These are phyloP conservation scores for Idris sp. DNA, from an alignment of 1,140 invertebrate species.

Conservation along the genomic window DNA sequence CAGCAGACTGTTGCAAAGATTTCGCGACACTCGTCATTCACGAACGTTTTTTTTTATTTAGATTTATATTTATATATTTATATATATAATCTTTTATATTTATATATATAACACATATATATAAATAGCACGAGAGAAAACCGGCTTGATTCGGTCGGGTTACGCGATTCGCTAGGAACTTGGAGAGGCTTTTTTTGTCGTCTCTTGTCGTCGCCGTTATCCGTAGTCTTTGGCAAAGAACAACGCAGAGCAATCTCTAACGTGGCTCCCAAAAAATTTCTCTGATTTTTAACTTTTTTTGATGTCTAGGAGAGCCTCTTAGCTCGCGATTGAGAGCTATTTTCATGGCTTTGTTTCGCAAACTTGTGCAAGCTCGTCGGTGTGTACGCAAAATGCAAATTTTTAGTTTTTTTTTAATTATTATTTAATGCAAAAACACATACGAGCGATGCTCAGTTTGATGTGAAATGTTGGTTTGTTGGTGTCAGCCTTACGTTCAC, in stretches of 20 bases:
- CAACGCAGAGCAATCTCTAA: conserved; percentile 47
- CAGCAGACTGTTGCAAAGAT: no score
- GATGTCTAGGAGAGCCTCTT: conserved; percentile 41
- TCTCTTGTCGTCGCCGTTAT: conserved; percentile 53
- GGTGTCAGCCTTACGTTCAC: conserved; percentile 61
- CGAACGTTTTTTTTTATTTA: no score
- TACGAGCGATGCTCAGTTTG: background rate
- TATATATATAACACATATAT: conserved; percentile 54
- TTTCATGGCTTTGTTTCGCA: conserved; percentile 1
- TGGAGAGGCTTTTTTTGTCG: conserved; percentile 73
- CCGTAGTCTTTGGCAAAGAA: conserved; percentile 60
- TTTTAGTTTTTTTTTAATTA: no score
- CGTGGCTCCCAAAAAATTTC: conserved; percentile 17
- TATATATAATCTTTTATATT: conserved; percentile 39
- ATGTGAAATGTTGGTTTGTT: conserved; percentile 14
- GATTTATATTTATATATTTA: conserved; percentile 48
- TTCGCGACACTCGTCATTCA: no score
- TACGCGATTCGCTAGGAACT: conserved; percentile 75
- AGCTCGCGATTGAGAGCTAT: conserved; percentile 11
- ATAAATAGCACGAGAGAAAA: conserved; percentile 49
- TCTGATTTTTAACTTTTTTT: no score
- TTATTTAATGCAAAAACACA: background rate
- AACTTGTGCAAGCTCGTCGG: background rate
- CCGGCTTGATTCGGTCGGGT: conserved; percentile 59
- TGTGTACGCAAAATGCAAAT: background rate